Conservation (phyloP, 2,888 invertebrate genomes). For the Homarus gammarus region DNA sequence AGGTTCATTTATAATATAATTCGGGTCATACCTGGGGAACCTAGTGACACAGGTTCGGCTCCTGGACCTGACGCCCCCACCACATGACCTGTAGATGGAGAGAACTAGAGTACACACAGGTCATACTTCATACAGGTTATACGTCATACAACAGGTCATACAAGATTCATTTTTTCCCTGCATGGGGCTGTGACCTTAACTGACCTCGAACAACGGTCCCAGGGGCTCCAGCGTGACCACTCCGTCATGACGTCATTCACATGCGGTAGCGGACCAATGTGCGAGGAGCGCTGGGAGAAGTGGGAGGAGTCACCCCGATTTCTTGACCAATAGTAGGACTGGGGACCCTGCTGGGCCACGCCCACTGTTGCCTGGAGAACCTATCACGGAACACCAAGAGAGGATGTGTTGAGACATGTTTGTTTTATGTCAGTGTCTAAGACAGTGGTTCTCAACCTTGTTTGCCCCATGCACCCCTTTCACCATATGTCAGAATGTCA, state of each 20-base stretch:
- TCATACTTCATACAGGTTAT: not conserved
- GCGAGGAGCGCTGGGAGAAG: constrained; percentile 49
- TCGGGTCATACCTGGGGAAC: constrained; percentile 47
- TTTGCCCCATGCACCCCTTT: no score
- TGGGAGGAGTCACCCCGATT: constrained; percentile 21
- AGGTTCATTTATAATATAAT: no score
- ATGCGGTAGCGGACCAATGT: constrained; percentile 72
- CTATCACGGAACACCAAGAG: not conserved
- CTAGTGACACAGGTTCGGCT: constrained; percentile 54
- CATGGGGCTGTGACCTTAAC: constrained; percentile 6
- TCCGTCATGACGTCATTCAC: constrained; percentile 73
- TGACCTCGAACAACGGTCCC: constrained; percentile 73
- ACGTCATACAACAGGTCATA: not conserved
- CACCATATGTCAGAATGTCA: no score
- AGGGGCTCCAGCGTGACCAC: constrained; percentile 70
- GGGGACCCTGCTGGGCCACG: constrained; percentile 33
- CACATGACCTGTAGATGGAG: constrained; percentile 49
- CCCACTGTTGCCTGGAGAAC: constrained; percentile 22
- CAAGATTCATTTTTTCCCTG: not conserved
- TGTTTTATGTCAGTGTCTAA: no score
- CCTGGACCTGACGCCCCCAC: constrained; percentile 67
- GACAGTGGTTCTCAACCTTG: no score
- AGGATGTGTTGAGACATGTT: no score
- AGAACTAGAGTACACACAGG: not conserved
- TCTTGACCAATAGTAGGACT: constrained; percentile 68